phyloP scores from a whole-genome alignment of 2,113 vertebrate genomes.

The Rhadina sibilatrix region DNA sequence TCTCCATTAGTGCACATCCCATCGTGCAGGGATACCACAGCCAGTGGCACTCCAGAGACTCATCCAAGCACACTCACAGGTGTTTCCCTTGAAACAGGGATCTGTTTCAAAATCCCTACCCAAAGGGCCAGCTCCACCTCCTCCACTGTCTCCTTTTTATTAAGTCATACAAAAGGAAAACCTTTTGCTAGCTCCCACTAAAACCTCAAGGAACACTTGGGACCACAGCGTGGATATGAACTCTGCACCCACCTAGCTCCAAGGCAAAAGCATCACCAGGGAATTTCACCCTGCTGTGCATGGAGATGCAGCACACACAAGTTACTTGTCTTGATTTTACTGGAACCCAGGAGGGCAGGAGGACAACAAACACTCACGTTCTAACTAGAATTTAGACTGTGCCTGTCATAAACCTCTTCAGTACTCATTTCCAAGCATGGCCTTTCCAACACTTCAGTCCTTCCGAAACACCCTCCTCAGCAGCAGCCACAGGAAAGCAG shows the following conservation, averaged over 20 bases:
- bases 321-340: background rate
- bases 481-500: background rate
- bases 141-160: background rate
- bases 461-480: background rate
- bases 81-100: no score
- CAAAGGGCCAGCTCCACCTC: background rate
- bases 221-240: accelerated
- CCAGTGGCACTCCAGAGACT: accelerated
- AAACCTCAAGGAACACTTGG: background rate
- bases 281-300: accelerated
- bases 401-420: background rate
- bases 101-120: accelerated
- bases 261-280: background rate
- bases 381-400: background rate
- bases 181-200: background rate
- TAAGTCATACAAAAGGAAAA: background rate
- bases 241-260: background rate
- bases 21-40: accelerated
- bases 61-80: background rate
- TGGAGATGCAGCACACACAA: background rate
- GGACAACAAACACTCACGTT: accelerated
- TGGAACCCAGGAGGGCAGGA: accelerated
- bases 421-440: accelerated
- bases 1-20: no score
- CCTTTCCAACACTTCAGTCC: background rate